Base-by-base conservation (phyloP, 2,888 invertebrate genomes). In the Apocheima hispidaria region DNA sequence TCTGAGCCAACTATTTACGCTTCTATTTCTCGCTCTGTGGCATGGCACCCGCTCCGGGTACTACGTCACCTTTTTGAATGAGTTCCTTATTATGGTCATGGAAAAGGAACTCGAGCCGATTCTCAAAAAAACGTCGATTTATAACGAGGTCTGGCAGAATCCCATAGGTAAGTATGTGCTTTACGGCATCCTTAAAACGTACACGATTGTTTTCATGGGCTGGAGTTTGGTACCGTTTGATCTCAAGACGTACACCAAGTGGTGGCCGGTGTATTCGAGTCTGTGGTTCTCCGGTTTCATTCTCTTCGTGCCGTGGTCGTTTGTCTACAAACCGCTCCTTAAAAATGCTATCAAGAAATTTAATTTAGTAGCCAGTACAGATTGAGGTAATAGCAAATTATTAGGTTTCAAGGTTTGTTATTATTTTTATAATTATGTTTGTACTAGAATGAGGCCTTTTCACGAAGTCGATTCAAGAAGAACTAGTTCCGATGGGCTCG, bases 21-120 rank as follows among this genome's bases (percentile, higher is more conserved):
- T 99, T 38, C 58, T 95, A 0, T 99, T 99, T 88, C 94, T 99
- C 36, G 98, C 99, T 0, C 79, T 98, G 0, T 99, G 99, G 99
- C 99, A 99, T 86, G 99, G 99, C 10, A 95, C 98, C 53, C 97
- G 98, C 81, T 95, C 97, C 9, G 99, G 99, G 0, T 99, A 99
- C 81, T 99, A 98, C 82, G 93, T 97, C 77, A 96, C 97, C 44
- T 99, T 99, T 93, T 94, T 97, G 59, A 95, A 98, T 86, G 99
- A 99, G 82, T 99, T 98, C 81, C 88, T 97, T 30, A 96, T 97
- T 30, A 96, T 98, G 83, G 95, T 95, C 66, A 94, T 96, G 79
- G 98, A 99, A 78, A 96, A 96, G 88, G 97, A 97, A 79, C 72
- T 96, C 0, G 94, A 94, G 76, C 77, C 88, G 0, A 93, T 95